A percentile compares a stretch with the other conserved stretches of the same genome.
phyloP scores from a whole-genome alignment of 2,888 invertebrate species.

The Keiferia lycopersicella region DNA sequence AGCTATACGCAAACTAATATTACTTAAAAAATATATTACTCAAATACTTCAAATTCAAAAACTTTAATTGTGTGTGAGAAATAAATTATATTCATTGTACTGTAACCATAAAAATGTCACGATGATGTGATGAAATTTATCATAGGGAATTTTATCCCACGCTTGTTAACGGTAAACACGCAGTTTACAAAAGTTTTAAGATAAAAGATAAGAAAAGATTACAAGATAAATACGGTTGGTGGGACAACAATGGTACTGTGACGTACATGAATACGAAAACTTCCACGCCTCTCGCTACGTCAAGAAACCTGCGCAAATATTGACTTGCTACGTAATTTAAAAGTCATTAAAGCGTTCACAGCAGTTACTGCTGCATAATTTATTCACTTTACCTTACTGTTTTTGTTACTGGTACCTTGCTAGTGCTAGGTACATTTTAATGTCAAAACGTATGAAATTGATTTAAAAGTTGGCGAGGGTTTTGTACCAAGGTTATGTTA shows the following conservation, averaged over 20 bases:
- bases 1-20: background rate
- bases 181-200: slow-evolving; percentile 24
- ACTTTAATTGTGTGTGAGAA: background rate
- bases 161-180: slow-evolving; percentile 21
- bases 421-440: background rate
- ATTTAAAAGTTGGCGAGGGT: too few relatives aligned
- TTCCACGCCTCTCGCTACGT: slow-evolving; percentile 72
- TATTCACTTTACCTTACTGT: slow-evolving; percentile 42
- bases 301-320: slow-evolving; percentile 60
- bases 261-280: slow-evolving; percentile 62
- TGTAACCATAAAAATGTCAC: background rate
- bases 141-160: background rate
- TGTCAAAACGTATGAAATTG: too few relatives aligned
- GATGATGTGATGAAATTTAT: background rate
- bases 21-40: background rate
- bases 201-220: slow-evolving; percentile 39
- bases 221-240: slow-evolving; percentile 38
- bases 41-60: too few relatives aligned
- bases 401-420: slow-evolving; percentile 7
- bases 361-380: slow-evolving; percentile 39
- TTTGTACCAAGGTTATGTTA: too few relatives aligned
- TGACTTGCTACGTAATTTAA: slow-evolving; percentile 55
- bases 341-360: slow-evolving; percentile 26
- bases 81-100: background rate
- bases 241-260: slow-evolving; percentile 42